Conservation (phyloP, 1,140 invertebrate genomes). For the Apis dorsata region DNA sequence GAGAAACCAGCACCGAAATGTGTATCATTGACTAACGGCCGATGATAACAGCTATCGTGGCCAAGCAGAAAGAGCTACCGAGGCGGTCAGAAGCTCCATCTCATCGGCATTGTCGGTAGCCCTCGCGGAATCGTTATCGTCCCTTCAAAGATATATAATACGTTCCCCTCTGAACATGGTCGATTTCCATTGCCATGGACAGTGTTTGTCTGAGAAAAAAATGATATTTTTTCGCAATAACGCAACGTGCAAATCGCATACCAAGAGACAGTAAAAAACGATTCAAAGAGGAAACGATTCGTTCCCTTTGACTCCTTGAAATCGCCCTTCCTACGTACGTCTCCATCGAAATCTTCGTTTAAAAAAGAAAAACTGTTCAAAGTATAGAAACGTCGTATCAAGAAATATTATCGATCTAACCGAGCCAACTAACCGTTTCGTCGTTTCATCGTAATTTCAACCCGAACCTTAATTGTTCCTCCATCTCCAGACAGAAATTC, state of each 20-base stretch:
- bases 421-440: neutral
- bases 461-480: neutral
- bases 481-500: neutral
- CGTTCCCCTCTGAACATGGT: neutral
- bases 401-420: no score
- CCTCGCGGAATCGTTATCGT: conserved; percentile 38
- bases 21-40: conserved; percentile 65
- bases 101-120: conserved; percentile 47
- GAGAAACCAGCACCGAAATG: conserved; percentile 50
- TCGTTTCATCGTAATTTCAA: neutral
- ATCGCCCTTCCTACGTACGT: no score
- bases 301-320: neutral
- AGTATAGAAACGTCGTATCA: no score
- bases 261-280: neutral
- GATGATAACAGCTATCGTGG: conserved; percentile 62
- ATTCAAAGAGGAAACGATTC: neutral
- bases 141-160: conserved; percentile 11
- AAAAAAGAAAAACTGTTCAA: no score
- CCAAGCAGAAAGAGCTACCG: conserved; percentile 50
- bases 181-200: neutral
- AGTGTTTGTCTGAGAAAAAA: neutral
- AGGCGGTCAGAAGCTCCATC: conserved; percentile 35
- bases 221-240: neutral
- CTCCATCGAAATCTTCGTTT: no score
- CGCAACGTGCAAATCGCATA: neutral